Conservation (phyloP, 2,113 vertebrate genomes). For the Solenodon paradoxus region DNA sequence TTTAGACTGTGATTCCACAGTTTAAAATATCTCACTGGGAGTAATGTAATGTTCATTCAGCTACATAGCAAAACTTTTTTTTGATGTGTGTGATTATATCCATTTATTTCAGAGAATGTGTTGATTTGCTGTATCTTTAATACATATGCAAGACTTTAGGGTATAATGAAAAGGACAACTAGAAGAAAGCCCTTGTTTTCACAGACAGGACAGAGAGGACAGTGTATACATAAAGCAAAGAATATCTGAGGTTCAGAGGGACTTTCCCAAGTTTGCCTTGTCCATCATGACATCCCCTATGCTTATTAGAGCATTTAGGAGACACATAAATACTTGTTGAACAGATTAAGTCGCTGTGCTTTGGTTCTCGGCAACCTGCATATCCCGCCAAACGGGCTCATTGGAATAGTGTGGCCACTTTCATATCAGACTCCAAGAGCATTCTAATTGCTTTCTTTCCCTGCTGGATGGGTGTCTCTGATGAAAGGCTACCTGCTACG, state of each 20-base stretch:
- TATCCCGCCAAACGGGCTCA: not conserved
- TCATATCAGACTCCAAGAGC: not conserved
- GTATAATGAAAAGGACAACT: not conserved
- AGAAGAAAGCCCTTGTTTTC: not conserved
- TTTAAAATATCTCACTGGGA: not conserved
- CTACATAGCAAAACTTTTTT: not conserved
- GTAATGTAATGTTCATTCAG: not conserved
- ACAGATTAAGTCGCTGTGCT: not conserved
- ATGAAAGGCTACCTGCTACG: not conserved
- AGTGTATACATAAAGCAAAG: not conserved
- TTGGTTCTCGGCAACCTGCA: not conserved
- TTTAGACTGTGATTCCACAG: not conserved
- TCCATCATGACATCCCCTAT: not conserved
- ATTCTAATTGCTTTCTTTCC: not conserved
- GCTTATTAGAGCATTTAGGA: not conserved
- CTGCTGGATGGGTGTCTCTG: not conserved
- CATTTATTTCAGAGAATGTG: not conserved
- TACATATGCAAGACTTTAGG: not conserved
- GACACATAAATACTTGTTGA: not conserved
- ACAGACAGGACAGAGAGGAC: not conserved
- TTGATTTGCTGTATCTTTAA: not conserved
- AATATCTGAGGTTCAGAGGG: not conserved
- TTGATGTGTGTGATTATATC: not conserved
- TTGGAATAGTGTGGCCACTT: not conserved
- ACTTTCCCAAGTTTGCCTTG: not conserved